These are phyloP conservation scores for Phlogophora meticulosa DNA, from an alignment of 2,888 invertebrate species.

Conservation along the genomic window DNA sequence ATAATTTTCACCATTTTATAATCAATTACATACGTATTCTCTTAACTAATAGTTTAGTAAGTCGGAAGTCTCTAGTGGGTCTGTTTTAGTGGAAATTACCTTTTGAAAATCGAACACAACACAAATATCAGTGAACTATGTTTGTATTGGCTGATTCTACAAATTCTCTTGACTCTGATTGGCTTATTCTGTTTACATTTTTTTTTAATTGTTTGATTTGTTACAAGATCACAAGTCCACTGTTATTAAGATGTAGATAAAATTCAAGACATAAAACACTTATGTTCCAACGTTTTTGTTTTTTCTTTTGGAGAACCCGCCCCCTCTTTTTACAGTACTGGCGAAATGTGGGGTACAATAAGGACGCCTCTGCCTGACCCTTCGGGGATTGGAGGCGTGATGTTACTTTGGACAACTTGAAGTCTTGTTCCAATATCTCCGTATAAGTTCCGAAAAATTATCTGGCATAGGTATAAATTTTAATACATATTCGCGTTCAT, in stretches of 20 bases:
- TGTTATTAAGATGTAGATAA: not conserved
- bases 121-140: not conserved
- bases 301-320: no score
- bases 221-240: not conserved
- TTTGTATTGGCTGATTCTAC: not conserved
- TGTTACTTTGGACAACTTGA: no score
- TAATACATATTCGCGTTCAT: no score
- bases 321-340: no score
- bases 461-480: no score
- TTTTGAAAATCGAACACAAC: not conserved
- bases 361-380: no score
- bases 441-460: no score
- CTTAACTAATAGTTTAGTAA: slow-evolving; percentile 72
- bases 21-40: slow-evolving; percentile 76
- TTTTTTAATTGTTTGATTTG: not conserved
- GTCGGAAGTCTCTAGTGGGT: slow-evolving; percentile 65
- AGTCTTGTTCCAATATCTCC: no score
- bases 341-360: no score
- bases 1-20: slow-evolving; percentile 78
- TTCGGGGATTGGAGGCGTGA: no score
- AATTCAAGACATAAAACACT: no score
- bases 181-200: not conserved
- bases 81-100: slow-evolving; percentile 57
- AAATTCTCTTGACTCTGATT: slow-evolving; percentile 12
- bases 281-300: no score